Percentiles rank a stretch among this genome's conserved stretches.
phyloP scores from a whole-genome alignment of 2,888 invertebrate species.

The Cataglyphis rosenhaueri region DNA sequence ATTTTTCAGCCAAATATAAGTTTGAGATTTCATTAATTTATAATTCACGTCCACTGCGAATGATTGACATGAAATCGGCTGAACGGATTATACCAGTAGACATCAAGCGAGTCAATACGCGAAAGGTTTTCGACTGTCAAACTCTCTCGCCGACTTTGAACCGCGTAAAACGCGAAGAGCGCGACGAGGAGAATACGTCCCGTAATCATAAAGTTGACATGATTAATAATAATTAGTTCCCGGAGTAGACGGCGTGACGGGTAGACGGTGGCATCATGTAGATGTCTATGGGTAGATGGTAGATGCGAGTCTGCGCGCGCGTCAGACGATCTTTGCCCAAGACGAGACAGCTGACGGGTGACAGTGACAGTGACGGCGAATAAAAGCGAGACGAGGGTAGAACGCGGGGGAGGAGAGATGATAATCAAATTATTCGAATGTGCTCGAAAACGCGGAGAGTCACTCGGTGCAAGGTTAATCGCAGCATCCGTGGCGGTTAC shows the following conservation, averaged over 20 bases:
- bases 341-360: conserved; percentile 47
- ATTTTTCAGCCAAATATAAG: neutral
- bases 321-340: conserved; percentile 46
- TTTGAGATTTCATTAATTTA: conserved; percentile 1
- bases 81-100: neutral
- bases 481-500: conserved; percentile 6
- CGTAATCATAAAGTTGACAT: conserved; percentile 45
- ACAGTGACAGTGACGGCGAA: conserved; percentile 52
- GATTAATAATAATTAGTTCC: conserved; percentile 46
- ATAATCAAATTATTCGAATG: conserved; percentile 47
- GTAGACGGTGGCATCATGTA: conserved; percentile 34
- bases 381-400: conserved; percentile 53
- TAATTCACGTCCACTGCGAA: neutral
- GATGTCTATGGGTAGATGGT: conserved; percentile 28
- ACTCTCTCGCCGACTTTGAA: conserved; percentile 39
- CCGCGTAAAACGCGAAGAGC: conserved; percentile 25
- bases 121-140: conserved; percentile 41
- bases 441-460: conserved; percentile 45
- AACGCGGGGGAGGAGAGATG: conserved; percentile 3
- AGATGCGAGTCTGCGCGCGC: conserved; percentile 33
- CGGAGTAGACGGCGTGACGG: conserved; percentile 44
- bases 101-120: neutral
- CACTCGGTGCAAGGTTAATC: conserved; percentile 42
- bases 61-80: neutral
- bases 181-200: conserved; percentile 15